Evolutionary conservation across 2,888 invertebrate species (phyloP).

Genomic region (Ernsta delagoae): DNA sequence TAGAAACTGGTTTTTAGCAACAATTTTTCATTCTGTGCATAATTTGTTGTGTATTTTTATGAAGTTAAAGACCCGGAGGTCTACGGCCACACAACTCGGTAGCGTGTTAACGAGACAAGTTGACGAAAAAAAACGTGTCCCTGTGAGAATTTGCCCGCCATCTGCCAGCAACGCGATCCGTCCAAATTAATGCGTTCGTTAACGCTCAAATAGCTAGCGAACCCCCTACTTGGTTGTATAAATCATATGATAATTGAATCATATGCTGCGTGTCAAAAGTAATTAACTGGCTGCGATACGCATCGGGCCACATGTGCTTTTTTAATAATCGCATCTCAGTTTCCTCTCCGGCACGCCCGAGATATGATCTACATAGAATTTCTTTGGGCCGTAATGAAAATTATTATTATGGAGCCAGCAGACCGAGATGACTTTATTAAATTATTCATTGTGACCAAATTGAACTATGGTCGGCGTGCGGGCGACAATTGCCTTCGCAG

Average conservation of each 20-base stretch:
- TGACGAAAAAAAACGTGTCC: slow-evolving; percentile 60
- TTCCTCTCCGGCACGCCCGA: slow-evolving; percentile 77
- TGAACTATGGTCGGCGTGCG: slow-evolving; percentile 68
- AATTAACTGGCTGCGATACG: slow-evolving; percentile 83
- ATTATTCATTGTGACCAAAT: slow-evolving; percentile 81
- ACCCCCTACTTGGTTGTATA: slow-evolving; percentile 67
- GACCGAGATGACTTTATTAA: slow-evolving; percentile 72
- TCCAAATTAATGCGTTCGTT: slow-evolving; percentile 74
- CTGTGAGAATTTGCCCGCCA: slow-evolving; percentile 72
- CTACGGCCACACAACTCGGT: slow-evolving; percentile 66
- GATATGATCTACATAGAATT: slow-evolving; percentile 80
- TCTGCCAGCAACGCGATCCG: slow-evolving; percentile 72
- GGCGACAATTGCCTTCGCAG: slow-evolving; percentile 61
- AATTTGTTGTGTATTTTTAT: background rate
- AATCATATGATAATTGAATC: slow-evolving; percentile 85
- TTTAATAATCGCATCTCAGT: slow-evolving; percentile 78
- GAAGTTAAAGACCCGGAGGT: slow-evolving; percentile 38
- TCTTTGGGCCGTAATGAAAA: slow-evolving; percentile 76
- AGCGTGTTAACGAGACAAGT: slow-evolving; percentile 61
- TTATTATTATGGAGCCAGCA: slow-evolving; percentile 72
- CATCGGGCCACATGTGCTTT: slow-evolving; percentile 81
- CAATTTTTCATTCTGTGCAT: too few relatives aligned
- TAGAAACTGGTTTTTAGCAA: too few relatives aligned
- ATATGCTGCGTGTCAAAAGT: slow-evolving; percentile 84
- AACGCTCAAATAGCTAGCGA: slow-evolving; percentile 73